Base-by-base conservation (phyloP, 2,797 vertebrate genomes). In the Peromyscus nudipes region DNA sequence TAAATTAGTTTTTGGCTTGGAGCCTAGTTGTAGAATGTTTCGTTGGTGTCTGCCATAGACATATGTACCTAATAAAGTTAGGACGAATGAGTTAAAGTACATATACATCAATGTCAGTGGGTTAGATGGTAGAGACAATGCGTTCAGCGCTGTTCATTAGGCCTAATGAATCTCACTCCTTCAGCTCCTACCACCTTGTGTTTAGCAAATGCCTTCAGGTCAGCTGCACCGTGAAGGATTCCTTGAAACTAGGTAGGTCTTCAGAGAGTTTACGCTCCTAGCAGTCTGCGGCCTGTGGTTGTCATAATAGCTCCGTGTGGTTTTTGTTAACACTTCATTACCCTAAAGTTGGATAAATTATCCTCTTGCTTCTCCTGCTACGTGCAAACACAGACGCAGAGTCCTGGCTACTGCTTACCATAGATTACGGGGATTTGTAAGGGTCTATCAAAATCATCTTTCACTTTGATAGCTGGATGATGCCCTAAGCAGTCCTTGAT, bases 291-390 rank as follows among this genome's bases (percentile, higher is more conserved):
- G 98, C 98, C 98, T 98, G 98, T 98, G 98, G 98, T 98, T 98
- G 98, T 98, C 97, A 98, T 98, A 99, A 99, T 98, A 98, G 98
- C 97, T 98, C 98, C 98, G 98, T 99, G 98, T 98, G 99, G 98
- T 98, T 99, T 99, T 98, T 98, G 98, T 99, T 99, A 99, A 98
- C 99, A 99, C 98, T 99, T 99, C 98, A 99, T 99, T 99, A 99
- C 98, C 98, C 98, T 97, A 97, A 98, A 98, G 98, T 98, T 98
- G 98, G 98, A 99, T 98, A 98, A 99, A 99, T 99, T 98, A 99
- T 98, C 97, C 97, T 97, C 97, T 97, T 96, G 98, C 97, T 98
- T 98, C 98, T 98, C 98, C 98, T 57, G 97, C 97, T 98, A 98
- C 96, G 97, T 98, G 98, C 98, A 98, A 97, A 98, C 98, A 94